Evolutionary conservation across 2,797 vertebrate species (phyloP), one percentile per base, ranked within the genome.

Genomic region (Sebastes elongatus): DNA sequence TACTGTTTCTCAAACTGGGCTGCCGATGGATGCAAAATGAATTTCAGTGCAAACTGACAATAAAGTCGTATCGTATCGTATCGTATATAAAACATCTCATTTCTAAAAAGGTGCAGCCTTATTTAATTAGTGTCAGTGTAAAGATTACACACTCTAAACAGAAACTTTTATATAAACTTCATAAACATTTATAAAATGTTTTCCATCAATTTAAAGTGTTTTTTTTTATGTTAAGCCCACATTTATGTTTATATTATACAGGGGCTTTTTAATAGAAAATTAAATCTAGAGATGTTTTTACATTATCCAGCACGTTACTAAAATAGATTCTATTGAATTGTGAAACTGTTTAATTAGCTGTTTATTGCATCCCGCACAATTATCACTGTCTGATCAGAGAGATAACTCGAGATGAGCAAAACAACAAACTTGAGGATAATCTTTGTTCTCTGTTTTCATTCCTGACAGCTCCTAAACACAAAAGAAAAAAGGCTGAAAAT

Each of bases 401-500:
- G n/a, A 67, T 32, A 42, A 73, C 13, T 32, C 6, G 23, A 63
- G 33, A 75, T 25, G 67, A n/a, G n/a, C 25, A 18, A 53, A 67
- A 52, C 32, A 64, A 73, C 53, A 35, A 42, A 53, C 20, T 7
- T 7, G 20, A 63, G 32, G 35, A 20, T 27, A 42, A 71, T 83
- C 32, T 73, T 55, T 63, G 57, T 70, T 74, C 33, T 61, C 18
- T 49, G 73, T 65, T 81, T 76, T 78, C 38, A 49, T 11, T 73
- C 20, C 71, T 73, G 76, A 75, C 76, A 70, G 46, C 30, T 38
- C 20, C 3, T 33, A 56, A 82, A 70, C 23, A 72, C 66, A 84
- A 28, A 63, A 72, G 61, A 63, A 77, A 76, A 66, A 53, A n/a
- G 30, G n/a, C 46, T 49, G 49, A 78, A 88, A 85, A 82, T 75